Base-by-base conservation (phyloP, 2,888 invertebrate genomes). In the Ichneumoninae sp. region DNA sequence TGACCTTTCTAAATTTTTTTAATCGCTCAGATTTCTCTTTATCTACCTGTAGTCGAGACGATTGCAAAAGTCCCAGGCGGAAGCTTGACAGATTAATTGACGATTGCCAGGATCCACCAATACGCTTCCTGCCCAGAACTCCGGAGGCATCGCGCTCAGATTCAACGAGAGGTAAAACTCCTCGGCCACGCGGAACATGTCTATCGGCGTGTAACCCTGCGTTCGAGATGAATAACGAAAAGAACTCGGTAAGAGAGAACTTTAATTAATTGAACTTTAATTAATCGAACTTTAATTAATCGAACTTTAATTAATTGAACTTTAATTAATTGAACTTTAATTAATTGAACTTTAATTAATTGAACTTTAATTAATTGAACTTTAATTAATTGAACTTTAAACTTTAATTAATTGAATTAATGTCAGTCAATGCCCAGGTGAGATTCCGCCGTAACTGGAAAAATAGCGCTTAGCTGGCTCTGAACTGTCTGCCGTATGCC, bases 61-160 rank as follows among this genome's bases (percentile, higher is more conserved):
- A 90, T 98, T 98, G 92, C 98, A 98, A 94, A 98, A 98, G 94
- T 98, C 98, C 97, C 98, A 98, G 0, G 98, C 98, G 0, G 98
- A 97, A 0, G 98, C 98, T 89, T 98, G 97, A 92, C 98, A 98
- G 75, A 97, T 95, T 0, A 97, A 95, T 13, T 96, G 96, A 10
- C 97, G 94, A 89, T 97, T 97, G 0, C 95, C 94, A 0, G 97
- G 97, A 92, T 98, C 97, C 88, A 97, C 96, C 60, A 98, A 94
- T 44, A 98, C 95, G 5, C 98, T 98, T 85, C 97, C 96, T 0
- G 96, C 95, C 98, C 98, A 98, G 94, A 98, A 98, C 90, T 97
- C 97, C 1, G 96, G 95, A 0, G 98, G 97, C 95, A 98, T 95
- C 1, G 96, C 96, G 0, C 97, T 97, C 95, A 98, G 96, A 92